Conservation (phyloP, 2,888 invertebrate species). For the Argyra leucocephala region DNA sequence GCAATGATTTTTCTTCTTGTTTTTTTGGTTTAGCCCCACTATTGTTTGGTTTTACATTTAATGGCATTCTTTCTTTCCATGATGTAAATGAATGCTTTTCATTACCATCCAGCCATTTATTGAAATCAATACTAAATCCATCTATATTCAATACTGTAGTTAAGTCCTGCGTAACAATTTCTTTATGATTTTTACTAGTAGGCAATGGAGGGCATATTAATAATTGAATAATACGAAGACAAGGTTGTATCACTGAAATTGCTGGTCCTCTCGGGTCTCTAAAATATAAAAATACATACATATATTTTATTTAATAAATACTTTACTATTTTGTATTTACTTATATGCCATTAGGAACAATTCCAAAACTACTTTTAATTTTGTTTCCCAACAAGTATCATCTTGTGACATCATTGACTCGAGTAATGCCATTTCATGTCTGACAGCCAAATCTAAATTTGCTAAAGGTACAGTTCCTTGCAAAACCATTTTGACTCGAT, state of each 20-base stretch:
- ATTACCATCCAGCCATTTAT: conserved; percentile 65
- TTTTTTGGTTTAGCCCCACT: conserved; percentile 30
- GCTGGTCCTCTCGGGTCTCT: conserved; percentile 67
- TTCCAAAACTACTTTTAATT: conserved; percentile 77
- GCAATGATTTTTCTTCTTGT: conserved; percentile 26
- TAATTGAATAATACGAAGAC: conserved; percentile 80
- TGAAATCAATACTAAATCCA: conserved; percentile 60
- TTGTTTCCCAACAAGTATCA: conserved; percentile 91
- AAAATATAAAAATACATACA: conserved; percentile 13
- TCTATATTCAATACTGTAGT: conserved; percentile 49
- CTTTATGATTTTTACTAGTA: conserved; percentile 49
- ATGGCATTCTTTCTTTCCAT: conserved; percentile 60
- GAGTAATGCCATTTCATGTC: conserved; percentile 81
- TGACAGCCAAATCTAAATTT: conserved; percentile 64
- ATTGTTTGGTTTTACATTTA: conserved; percentile 31
- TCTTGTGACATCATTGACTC: conserved; percentile 83
- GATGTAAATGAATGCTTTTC: conserved; percentile 57
- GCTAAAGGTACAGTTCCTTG: conserved; percentile 66
- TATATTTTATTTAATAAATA: neutral
- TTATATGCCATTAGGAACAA: conserved; percentile 72
- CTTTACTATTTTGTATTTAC: conserved; percentile 25
- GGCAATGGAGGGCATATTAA: conserved; percentile 61
- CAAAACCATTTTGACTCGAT: conserved; percentile 72
- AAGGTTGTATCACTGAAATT: conserved; percentile 84
- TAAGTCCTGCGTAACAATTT: conserved; percentile 47